phyloP scores from a whole-genome alignment of 2,888 invertebrate species.

The Ophioninae sp. region DNA sequence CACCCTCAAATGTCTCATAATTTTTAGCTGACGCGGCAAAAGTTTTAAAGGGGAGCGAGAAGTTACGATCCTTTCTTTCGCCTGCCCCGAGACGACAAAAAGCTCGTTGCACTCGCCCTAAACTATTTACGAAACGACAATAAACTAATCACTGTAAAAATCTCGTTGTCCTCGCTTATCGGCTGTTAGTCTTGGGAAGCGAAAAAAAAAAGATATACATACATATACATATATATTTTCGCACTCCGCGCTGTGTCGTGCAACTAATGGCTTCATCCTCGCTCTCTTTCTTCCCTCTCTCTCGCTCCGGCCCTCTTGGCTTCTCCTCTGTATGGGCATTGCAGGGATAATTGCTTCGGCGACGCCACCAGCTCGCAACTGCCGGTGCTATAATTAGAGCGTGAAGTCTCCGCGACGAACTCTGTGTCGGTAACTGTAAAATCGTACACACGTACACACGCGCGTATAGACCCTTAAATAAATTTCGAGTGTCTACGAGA shows the following conservation, averaged over 20 bases:
- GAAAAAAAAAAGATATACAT: slow-evolving; percentile 40
- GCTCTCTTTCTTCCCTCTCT: slow-evolving; percentile 17
- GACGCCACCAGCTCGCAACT: slow-evolving; percentile 59
- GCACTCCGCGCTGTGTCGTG: slow-evolving; percentile 66
- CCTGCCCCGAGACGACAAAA: background rate
- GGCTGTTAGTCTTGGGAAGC: slow-evolving; percentile 33
- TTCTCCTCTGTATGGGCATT: slow-evolving; percentile 25
- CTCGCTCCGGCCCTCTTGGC: slow-evolving; percentile 13
- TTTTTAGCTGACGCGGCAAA: background rate
- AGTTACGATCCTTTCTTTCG: background rate
- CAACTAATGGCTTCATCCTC: slow-evolving; percentile 71
- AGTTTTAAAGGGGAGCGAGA: background rate
- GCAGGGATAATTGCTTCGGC: slow-evolving; percentile 69
- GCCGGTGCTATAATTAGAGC: slow-evolving; percentile 69
- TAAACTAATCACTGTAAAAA: slow-evolving; percentile 64
- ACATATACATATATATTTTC: slow-evolving; percentile 63
- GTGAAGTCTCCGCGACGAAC: slow-evolving; percentile 46
- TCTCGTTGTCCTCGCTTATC: slow-evolving; percentile 64
- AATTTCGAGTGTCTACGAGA: slow-evolving; percentile 33
- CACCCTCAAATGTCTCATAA: no score
- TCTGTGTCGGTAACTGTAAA: slow-evolving; percentile 3
- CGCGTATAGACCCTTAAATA: slow-evolving; percentile 13
- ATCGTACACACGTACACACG: slow-evolving; percentile 11
- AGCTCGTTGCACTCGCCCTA: background rate
- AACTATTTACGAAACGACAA: slow-evolving; percentile 50